phyloP scores from a whole-genome alignment of 2,113 vertebrate species.

The Hippolais icterina region DNA sequence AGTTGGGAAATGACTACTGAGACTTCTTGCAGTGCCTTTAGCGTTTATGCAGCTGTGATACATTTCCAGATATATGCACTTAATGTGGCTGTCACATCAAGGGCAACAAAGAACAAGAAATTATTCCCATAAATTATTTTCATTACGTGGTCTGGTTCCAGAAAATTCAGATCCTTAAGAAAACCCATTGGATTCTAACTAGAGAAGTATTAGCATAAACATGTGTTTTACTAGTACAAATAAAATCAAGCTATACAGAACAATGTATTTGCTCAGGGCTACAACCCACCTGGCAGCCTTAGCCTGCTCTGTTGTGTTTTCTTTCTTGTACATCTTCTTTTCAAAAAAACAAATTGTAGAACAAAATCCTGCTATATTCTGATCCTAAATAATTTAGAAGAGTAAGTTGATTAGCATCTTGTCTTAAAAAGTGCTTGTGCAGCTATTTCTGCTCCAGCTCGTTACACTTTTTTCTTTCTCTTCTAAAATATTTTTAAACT shows the following conservation, averaged over 20 bases:
- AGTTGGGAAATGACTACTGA: neutral
- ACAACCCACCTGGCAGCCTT: neutral
- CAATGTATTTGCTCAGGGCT: neutral
- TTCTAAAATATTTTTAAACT: neutral
- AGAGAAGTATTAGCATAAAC: neutral
- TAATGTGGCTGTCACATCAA: neutral
- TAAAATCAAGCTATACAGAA: neutral
- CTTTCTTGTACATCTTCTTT: neutral
- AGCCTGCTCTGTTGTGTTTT: neutral
- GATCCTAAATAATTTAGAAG: neutral
- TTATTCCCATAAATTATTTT: neutral
- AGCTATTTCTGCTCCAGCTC: neutral
- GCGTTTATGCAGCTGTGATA: neutral
- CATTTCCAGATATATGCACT: neutral
- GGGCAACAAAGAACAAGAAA: neutral
- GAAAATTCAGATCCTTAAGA: neutral
- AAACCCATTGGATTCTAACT: neutral
- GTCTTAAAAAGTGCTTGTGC: neutral
- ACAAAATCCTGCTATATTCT: neutral
- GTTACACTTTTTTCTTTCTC: neutral
- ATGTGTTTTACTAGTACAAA: neutral
- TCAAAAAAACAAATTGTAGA: neutral
- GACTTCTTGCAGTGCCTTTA: neutral
- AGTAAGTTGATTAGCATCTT: neutral
- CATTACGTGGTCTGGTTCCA: neutral